A percentile compares a stretch with the other conserved stretches of the same genome.
Conservation (phyloP, 2,888 invertebrate genomes). For the Parnassius mnemosyne region DNA sequence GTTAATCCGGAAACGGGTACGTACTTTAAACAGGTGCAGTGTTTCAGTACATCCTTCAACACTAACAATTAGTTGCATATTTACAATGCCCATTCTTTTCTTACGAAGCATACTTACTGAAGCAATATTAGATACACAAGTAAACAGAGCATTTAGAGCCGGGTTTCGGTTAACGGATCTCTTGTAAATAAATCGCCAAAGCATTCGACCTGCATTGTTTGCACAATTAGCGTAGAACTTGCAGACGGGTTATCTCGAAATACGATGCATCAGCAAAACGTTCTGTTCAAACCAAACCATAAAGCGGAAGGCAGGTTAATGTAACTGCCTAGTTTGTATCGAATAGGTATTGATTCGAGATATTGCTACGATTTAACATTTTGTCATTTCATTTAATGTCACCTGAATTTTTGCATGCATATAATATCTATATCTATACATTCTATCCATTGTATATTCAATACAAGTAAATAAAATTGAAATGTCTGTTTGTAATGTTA, state of each 20-base stretch:
- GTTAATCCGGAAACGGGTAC: slow-evolving; percentile 24
- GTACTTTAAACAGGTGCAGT: slow-evolving; percentile 12
- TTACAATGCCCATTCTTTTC: slow-evolving; percentile 11
- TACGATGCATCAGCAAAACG: slow-evolving; percentile 43
- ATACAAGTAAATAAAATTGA: no score
- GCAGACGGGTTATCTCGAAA: slow-evolving; percentile 29
- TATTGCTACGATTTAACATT: no score
- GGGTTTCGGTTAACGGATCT: slow-evolving; percentile 34
- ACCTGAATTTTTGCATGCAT: no score
- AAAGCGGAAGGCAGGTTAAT: slow-evolving; percentile 4
- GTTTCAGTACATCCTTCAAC: slow-evolving; percentile 18
- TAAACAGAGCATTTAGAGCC: slow-evolving; percentile 24
- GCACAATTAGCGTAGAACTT: slow-evolving; percentile 46
- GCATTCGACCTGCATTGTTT: slow-evolving; percentile 39
- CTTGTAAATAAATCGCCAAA: slow-evolving; percentile 33
- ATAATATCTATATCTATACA: no score
- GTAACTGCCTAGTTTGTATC: slow-evolving; percentile 14
- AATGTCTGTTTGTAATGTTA: no score
- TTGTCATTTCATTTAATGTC: no score
- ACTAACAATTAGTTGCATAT: slow-evolving; percentile 15
- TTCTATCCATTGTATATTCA: no score
- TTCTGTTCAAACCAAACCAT: slow-evolving; percentile 41
- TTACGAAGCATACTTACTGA: slow-evolving; percentile 7
- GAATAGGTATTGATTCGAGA: slow-evolving; percentile 2
- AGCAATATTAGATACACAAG: slow-evolving; percentile 19